phyloP scores from a whole-genome alignment of 1,140 invertebrate genomes.

The Augochlora pura region DNA sequence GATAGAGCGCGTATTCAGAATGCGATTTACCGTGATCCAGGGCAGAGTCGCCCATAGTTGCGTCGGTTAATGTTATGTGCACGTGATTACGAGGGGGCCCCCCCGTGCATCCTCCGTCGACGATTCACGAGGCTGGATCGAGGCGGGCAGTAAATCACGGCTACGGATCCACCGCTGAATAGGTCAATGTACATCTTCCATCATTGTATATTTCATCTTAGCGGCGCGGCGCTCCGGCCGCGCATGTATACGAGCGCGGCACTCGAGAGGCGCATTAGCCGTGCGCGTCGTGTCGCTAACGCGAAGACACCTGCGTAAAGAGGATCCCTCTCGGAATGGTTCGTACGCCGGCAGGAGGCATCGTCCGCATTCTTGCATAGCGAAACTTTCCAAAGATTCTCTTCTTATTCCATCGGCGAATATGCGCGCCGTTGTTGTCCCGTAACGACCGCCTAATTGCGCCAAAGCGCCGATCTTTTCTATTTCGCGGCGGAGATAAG shows the following conservation, averaged over 20 bases:
- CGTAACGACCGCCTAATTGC: slow-evolving; percentile 30
- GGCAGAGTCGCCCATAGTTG: not conserved
- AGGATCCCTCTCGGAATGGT: not conserved
- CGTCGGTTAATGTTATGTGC: slow-evolving; percentile 25
- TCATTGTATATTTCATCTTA: slow-evolving; percentile 45
- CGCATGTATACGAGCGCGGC: too few species aligned
- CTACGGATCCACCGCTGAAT: slow-evolving; percentile 63
- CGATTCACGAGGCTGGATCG: slow-evolving; percentile 53
- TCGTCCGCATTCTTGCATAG: slow-evolving; percentile 20
- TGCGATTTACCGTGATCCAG: slow-evolving; percentile 5
- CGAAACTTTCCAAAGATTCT: slow-evolving; percentile 41
- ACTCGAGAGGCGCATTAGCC: slow-evolving; percentile 37
- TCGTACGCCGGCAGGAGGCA: not conserved
- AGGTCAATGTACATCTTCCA: slow-evolving; percentile 68
- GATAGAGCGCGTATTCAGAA: slow-evolving; percentile 11
- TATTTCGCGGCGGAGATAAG: slow-evolving; percentile 8
- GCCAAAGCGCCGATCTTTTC: slow-evolving; percentile 20
- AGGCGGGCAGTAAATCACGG: slow-evolving; percentile 57
- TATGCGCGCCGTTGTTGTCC: not conserved
- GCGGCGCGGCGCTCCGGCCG: not conserved
- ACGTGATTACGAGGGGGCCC: slow-evolving; percentile 47
- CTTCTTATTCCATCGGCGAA: not conserved
- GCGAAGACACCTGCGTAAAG: slow-evolving; percentile 24
- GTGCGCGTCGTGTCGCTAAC: slow-evolving; percentile 43
- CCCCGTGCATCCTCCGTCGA: slow-evolving; percentile 8